Base-by-base conservation (phyloP, 2,888 invertebrate genomes). In the Noctua janthe region DNA sequence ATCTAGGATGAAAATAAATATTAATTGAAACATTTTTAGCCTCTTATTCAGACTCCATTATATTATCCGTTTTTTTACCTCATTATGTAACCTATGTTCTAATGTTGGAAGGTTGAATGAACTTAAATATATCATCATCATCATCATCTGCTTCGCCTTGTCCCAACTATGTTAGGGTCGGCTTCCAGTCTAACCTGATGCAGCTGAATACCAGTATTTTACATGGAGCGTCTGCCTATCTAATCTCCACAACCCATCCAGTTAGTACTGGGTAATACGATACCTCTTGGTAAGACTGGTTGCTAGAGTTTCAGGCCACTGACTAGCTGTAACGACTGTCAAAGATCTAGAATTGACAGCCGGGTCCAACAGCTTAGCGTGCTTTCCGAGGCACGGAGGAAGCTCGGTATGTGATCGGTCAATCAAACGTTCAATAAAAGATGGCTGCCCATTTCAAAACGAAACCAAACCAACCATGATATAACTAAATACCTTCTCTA, bases 401-500 rank as follows among this genome's bases (percentile, higher is more conserved):
- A n/a, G n/a, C 59, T n/a, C 56, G 4, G 13, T n/a, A 29, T 15
- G 7, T 29, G n/a, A 62, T 15, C 6, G 62, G 35, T 62, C 29
- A 62, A 62, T 62, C 2, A 62, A 64, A 17, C 3, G 2, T 17
- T 17, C 35, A 29, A 64, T 17, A 35, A 62, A 17, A 3, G 29
- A 35, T 35, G 64, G 35, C 64, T 64, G 0, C 64, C 0, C 64
- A 20, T 64, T 64, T 20, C 15, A n/a, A n/a, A 39, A 23, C 8
- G 15, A 70, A 77, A 83, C 39, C 17, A n/a, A 49, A 11, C 39
- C 7, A 47, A 17, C 17, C 39, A 51, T 35, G n/a, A 67, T n/a
- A 39, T 20, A 70, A 73, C 62, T 76, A 29, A 67, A 70, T 35
- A 35, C 39, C 39, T 15, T 70, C 54, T 56, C 43, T 67, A 70